Evolutionary conservation across 1,140 invertebrate genomes (phyloP).

Genomic region (Tribolium madens): DNA sequence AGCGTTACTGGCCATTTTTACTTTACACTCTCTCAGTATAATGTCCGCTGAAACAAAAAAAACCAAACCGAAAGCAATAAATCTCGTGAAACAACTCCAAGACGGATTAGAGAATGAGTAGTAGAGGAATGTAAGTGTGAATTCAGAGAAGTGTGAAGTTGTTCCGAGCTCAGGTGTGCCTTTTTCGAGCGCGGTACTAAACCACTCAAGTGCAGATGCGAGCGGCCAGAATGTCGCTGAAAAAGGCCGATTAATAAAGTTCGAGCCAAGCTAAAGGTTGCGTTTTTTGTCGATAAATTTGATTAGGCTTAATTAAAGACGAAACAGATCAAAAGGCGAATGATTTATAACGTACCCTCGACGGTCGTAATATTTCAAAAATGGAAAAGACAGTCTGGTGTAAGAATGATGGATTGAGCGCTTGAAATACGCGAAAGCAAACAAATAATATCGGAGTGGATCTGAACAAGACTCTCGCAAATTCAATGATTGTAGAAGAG

Average conservation of each 20-base stretch:
- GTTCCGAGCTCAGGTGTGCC: slow-evolving; percentile 42
- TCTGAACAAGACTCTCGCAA: slow-evolving; percentile 39
- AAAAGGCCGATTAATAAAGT: slow-evolving; percentile 2
- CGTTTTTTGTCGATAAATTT: background rate
- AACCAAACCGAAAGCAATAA: slow-evolving; percentile 15
- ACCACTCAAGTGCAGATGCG: slow-evolving; percentile 43
- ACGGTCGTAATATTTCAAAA: slow-evolving; percentile 42
- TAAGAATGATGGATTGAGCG: slow-evolving; percentile 44
- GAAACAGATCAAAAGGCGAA: slow-evolving; percentile 23
- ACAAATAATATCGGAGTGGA: slow-evolving; percentile 45
- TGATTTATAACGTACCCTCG: slow-evolving; percentile 39
- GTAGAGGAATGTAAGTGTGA: slow-evolving; percentile 32
- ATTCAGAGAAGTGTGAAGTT: slow-evolving; percentile 42
- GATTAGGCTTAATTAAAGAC: slow-evolving; percentile 17
- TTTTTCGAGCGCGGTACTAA: slow-evolving; percentile 35
- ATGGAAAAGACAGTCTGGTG: slow-evolving; percentile 43
- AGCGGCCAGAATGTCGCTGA: background rate
- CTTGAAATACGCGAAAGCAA: slow-evolving; percentile 40
- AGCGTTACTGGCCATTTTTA: slow-evolving; percentile 26
- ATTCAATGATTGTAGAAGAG: slow-evolving; percentile 42
- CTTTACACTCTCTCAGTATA: slow-evolving; percentile 12
- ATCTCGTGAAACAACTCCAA: slow-evolving; percentile 40
- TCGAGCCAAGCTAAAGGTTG: background rate
- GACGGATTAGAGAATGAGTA: slow-evolving; percentile 42
- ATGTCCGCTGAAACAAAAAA: slow-evolving; percentile 36